Evolutionary conservation across 2,113 vertebrate genomes (phyloP), one percentile per base, ranked within the genome.

Genomic region (Propithecus coquereli): DNA sequence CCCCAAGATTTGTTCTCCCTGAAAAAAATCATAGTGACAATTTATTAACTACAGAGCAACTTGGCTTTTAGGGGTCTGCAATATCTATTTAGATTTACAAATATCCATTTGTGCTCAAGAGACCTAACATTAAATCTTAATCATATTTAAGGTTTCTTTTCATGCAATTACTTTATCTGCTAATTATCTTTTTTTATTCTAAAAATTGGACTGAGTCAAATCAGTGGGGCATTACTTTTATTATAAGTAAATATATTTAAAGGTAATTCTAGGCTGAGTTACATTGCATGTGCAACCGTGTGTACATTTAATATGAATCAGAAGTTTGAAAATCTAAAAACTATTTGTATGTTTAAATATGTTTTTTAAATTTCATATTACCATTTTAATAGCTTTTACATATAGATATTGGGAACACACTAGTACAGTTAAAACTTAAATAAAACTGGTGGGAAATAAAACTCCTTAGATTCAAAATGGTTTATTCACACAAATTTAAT

Each of bases 401-500:
- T 74, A 96, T 50, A 97, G 92, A 97, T 88, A 97, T 50, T 32
- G 0, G 94, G 98, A 97, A 96, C 96, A 50, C 96, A 94, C 68
- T 73, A 96, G 77, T 94, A 94, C 50, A 40, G 73, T 91, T 96
- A 96, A 94, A 94, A 50, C 96, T 98, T 96, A 97, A 97, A 97
- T 96, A 98, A 97, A 98, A 97, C 61, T 98, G 98, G 99, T 99
- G 99, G 99, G 98, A 99, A 99, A 99, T 99, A 99, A 99, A 99
- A 99, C 99, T 99, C 99, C 98, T 99, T 99, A 99, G 99, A 99
- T 99, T 99, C 99, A 99, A 99, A 99, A 98, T 99, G 98, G 99
- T 99, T 99, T 99, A 99, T 99, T 99, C 99, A 99, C 99, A 99
- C 99, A 99, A 99, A 99, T 99, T 99, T 99, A 99, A 99, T 99